Base-by-base conservation (phyloP, 1,140 invertebrate species). In the Sweltsa coloradensis region DNA sequence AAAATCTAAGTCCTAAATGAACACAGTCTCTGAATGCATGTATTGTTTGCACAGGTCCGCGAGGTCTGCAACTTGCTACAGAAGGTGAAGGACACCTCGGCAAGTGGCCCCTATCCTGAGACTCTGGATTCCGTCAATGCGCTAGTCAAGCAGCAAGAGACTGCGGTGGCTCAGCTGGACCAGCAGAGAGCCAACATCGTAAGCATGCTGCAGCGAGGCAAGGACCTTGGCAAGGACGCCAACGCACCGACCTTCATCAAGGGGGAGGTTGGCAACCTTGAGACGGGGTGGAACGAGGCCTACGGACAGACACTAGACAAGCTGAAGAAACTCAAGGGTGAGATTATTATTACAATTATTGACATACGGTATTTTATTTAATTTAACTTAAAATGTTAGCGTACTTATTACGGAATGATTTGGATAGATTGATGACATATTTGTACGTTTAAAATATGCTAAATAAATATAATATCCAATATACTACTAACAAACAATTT, bases 151-250 rank as follows among this genome's bases (percentile, higher is more conserved):
- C 79, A 88, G 57, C 88, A 93, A 61, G 84, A 91, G 64, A 72
- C 71, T 41, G 76, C 85, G 5, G 74, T 91, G 23, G 78, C 77
- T 53, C 83, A 89, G 60, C 68, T 96, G 16, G 90, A 94, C 59
- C 76, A 83, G 52, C 88, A 95, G 60, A 69, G 88, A 58, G 73
- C 82, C 2, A 85, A 82, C 40, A 86, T 96, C 23, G 82, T 94
- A 67, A 85, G 85, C 11, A 87, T 93, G 74, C 65, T 97, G 3
- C 90, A 95, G 60, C 73, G 81, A 49, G 92, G 92, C 3, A 89
- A 88, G 65, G 87, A 92, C 60, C 73, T 97, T 3, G 73, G 83
- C 40, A 51, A 49, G 11, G 87, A 94, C 55, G 74, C 79, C 1
- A 81, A 89, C 60, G 83, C 88, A 0, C 90, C 91, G 2, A 70